A percentile compares a stretch with the other conserved stretches of the same genome.
These are phyloP conservation scores for Pandemis heparana DNA, from an alignment of 2,888 invertebrate species.

Conservation along the genomic window DNA sequence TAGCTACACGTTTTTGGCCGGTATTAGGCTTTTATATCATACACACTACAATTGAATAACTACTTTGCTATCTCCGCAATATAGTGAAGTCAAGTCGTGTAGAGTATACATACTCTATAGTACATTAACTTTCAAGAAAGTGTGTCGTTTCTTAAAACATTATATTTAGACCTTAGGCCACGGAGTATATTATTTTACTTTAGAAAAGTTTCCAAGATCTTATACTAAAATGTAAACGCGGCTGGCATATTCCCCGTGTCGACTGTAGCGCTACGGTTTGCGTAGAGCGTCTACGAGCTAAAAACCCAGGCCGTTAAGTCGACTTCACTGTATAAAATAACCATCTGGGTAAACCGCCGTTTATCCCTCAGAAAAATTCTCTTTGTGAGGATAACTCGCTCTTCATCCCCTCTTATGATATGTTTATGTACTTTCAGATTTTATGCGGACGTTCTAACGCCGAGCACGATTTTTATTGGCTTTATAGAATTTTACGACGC, in stretches of 20 bases:
- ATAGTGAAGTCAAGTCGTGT: too few relatives aligned
- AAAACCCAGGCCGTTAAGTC: conserved; percentile 75
- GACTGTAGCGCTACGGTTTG: conserved; percentile 42
- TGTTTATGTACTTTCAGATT: conserved; percentile 85
- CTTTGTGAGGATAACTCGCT: conserved; percentile 82
- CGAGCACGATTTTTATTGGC: conserved; percentile 84
- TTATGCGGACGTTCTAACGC: conserved; percentile 85
- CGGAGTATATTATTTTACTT: neutral
- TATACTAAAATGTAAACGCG: neutral
- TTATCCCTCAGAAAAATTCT: conserved; percentile 81
- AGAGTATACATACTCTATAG: too few relatives aligned
- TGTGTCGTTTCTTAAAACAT: neutral
- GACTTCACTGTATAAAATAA: conserved; percentile 83
- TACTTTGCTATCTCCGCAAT: too few relatives aligned
- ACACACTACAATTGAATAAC: too few relatives aligned
- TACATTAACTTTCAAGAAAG: too few relatives aligned
- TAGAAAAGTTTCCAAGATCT: neutral
- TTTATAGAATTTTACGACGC: conserved; percentile 84
- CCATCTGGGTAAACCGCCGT: conserved; percentile 80
- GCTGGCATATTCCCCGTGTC: neutral
- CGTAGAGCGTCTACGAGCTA: conserved; percentile 56
- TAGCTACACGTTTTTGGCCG: too few relatives aligned
- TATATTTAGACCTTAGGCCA: neutral
- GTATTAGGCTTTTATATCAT: too few relatives aligned
- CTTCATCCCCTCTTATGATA: conserved; percentile 83